Conservation (phyloP, 1,140 invertebrate species). For the Hyles euphorbiae region DNA sequence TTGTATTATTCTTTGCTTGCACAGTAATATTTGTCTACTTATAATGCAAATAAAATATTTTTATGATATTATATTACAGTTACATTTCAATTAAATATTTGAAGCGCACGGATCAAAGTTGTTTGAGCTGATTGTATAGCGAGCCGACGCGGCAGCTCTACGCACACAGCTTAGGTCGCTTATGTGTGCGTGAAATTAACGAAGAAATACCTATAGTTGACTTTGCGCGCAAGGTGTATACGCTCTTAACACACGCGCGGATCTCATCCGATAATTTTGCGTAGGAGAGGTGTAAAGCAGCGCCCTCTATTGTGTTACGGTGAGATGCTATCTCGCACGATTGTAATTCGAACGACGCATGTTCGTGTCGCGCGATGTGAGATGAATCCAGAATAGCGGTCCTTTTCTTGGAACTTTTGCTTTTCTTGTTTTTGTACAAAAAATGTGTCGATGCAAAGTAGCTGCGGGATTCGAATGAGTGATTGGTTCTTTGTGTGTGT, state of each 20-base stretch:
- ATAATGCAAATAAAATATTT: too few species aligned
- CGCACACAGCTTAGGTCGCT: too few species aligned
- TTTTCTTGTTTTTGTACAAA: slow-evolving; percentile 21
- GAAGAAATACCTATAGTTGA: too few species aligned
- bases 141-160: too few species aligned
- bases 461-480: slow-evolving; percentile 22
- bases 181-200: too few species aligned
- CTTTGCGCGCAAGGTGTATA: too few species aligned
- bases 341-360: slow-evolving; percentile 34
- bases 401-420: slow-evolving; percentile 42
- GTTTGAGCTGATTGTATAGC: too few species aligned
- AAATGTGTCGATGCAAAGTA: slow-evolving; percentile 49
- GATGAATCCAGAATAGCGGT: slow-evolving; percentile 41
- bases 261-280: slow-evolving; percentile 9
- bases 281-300: slow-evolving; percentile 36
- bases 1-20: too few species aligned
- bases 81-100: too few species aligned
- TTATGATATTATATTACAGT: too few species aligned
- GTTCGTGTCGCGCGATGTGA: slow-evolving; percentile 27
- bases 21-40: too few species aligned
- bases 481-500: slow-evolving; percentile 14
- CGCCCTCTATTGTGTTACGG: slow-evolving; percentile 34
- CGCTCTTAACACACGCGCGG: slow-evolving; percentile 4
- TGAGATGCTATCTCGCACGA: slow-evolving; percentile 41
- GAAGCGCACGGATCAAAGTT: too few species aligned